phyloP scores from a whole-genome alignment of 2,113 vertebrate genomes.

The Tupaia chinensis region DNA sequence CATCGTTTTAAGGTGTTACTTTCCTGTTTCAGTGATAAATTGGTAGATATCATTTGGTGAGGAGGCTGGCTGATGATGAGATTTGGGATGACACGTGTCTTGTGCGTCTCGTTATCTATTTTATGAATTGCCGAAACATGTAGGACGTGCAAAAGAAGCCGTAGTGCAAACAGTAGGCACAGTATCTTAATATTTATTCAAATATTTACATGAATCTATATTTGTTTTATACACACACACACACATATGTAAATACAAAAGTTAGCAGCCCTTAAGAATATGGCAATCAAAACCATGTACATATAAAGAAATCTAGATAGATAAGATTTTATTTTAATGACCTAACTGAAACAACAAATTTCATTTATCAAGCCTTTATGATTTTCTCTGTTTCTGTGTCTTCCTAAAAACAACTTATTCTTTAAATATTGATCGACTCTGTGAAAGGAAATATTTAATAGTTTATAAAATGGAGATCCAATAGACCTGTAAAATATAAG shows the following conservation, averaged over 20 bases:
- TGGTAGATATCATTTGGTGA: neutral
- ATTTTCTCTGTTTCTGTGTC: neutral
- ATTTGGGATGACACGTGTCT: slow-evolving; percentile 5
- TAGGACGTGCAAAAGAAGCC: neutral
- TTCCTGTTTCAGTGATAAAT: slow-evolving; percentile 14
- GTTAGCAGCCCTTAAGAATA: neutral
- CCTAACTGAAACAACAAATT: slow-evolving; percentile 5
- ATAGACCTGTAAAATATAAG: slow-evolving; percentile 1
- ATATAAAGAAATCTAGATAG: neutral
- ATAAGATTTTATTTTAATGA: slow-evolving; percentile 43
- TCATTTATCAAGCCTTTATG: neutral
- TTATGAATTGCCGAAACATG: neutral
- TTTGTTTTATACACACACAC: neutral
- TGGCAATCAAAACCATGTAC: neutral
- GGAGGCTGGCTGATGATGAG: neutral
- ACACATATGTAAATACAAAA: neutral
- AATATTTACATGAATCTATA: neutral
- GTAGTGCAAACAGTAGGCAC: slow-evolving; percentile 3
- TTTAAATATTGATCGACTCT: slow-evolving; percentile 20
- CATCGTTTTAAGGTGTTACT: neutral
- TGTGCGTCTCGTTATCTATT: slow-evolving; percentile 1
- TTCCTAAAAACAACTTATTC: slow-evolving; percentile 28
- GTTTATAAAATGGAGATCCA: slow-evolving; percentile 14
- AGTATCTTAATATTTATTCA: neutral
- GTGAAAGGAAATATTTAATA: neutral